A percentile compares a stretch with the other conserved stretches of the same genome.
These are phyloP conservation scores for Sebastes goodei DNA, from an alignment of 2,797 vertebrate species.

Conservation along the genomic window DNA sequence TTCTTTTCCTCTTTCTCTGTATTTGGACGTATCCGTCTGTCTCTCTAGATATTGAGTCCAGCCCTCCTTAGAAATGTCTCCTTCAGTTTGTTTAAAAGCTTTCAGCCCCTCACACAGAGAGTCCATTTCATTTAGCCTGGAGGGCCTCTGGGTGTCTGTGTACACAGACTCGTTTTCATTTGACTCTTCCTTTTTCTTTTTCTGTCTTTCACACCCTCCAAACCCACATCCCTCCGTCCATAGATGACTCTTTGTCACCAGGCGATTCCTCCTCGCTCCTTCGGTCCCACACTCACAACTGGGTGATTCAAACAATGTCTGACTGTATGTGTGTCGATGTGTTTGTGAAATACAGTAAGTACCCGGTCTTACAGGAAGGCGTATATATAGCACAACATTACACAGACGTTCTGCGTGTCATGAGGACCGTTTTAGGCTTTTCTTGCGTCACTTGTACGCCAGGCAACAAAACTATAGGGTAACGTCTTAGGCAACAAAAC, in stretches of 20 bases:
- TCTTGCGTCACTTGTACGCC: too few relatives aligned
- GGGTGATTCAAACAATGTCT: neutral
- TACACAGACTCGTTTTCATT: constrained; percentile 60
- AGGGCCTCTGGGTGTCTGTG: constrained; percentile 54
- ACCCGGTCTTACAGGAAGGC: too few relatives aligned
- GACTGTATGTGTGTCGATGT: neutral
- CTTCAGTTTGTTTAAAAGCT: constrained; percentile 70
- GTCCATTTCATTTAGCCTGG: constrained; percentile 58
- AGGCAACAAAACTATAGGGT: too few relatives aligned
- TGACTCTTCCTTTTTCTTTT: constrained; percentile 41
- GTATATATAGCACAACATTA: too few relatives aligned
- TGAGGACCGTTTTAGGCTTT: too few relatives aligned
- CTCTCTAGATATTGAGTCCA: constrained; percentile 41
- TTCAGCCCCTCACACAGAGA: constrained; percentile 40
- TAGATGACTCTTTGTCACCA: constrained; percentile 38
- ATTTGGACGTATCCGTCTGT: constrained; percentile 14
- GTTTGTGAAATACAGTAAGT: constrained; percentile 1
- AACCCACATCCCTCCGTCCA: constrained; percentile 36
- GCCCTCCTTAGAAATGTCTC: constrained; percentile 19
- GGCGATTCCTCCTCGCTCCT: constrained; percentile 4
- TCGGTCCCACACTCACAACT: constrained; percentile 16
- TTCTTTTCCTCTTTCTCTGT: neutral
- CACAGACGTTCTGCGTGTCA: too few relatives aligned
- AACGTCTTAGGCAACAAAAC: too few relatives aligned
- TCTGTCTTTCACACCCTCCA: constrained; percentile 47